Conservation (phyloP, 1,140 invertebrate genomes). For the Cyclargus thomasi region DNA sequence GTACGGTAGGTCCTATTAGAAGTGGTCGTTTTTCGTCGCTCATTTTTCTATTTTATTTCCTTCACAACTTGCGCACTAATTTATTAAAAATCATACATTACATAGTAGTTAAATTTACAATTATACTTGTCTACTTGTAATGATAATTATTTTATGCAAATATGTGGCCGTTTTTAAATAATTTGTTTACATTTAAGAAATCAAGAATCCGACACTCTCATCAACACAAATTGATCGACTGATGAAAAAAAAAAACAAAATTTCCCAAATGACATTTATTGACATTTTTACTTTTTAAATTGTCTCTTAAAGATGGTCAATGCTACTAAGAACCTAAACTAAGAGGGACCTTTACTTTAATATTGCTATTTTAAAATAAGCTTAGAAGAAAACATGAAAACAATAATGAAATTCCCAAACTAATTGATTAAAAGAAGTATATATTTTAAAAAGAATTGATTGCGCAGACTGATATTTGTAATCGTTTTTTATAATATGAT, state of each 20-base stretch:
- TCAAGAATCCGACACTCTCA: background rate
- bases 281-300: background rate
- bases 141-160: background rate
- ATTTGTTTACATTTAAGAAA: conserved; percentile 2
- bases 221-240: conserved; percentile 2
- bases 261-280: background rate
- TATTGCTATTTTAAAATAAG: too few species aligned
- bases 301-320: background rate
- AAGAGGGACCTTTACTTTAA: too few species aligned
- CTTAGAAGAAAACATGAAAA: too few species aligned
- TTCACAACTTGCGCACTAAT: background rate
- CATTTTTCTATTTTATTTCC: conserved; percentile 39
- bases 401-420: too few species aligned
- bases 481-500: too few species aligned
- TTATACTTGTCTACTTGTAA: background rate
- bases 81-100: background rate
- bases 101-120: background rate
- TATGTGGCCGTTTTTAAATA: background rate
- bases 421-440: too few species aligned
- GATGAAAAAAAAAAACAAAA: background rate
- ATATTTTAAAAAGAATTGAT: too few species aligned
- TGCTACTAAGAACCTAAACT: too few species aligned
- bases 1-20: conserved; percentile 61
- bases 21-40: conserved; percentile 75
- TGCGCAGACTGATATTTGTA: too few species aligned